Evolutionary conservation across 2,113 vertebrate genomes (phyloP).

Genomic region (Serilophus lunatus): DNA sequence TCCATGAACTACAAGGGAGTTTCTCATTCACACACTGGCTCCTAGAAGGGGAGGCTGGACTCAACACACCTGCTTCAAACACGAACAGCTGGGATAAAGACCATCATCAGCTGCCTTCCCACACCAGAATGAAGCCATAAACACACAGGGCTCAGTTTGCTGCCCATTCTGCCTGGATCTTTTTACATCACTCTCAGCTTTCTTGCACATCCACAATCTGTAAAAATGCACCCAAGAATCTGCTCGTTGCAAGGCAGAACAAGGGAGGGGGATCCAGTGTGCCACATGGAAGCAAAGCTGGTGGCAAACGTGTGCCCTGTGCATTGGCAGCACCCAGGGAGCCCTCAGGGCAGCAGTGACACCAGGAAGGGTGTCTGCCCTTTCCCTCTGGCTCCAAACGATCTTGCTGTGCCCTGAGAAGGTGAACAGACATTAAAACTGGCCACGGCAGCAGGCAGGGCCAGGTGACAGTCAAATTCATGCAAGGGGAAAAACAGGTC

Average conservation of each 20-base stretch:
- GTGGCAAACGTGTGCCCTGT: background rate
- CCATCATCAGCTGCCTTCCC: background rate
- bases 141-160: background rate
- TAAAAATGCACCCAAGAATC: background rate
- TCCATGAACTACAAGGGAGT: background rate
- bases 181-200: background rate
- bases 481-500: background rate
- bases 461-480: background rate
- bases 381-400: background rate
- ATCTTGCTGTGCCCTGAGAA: rapidly evolving
- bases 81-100: background rate
- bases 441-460: background rate
- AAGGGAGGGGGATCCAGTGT: background rate
- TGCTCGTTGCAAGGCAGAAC: background rate
- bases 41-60: background rate
- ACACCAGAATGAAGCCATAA: background rate
- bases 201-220: background rate
- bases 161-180: background rate
- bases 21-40: background rate
- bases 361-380: background rate
- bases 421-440: background rate
- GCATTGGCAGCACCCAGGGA: background rate
- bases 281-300: background rate
- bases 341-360: background rate
- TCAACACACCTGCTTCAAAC: background rate